Evolutionary conservation across 2,113 vertebrate species (phyloP).

Genomic region (Trinectes maculatus): DNA sequence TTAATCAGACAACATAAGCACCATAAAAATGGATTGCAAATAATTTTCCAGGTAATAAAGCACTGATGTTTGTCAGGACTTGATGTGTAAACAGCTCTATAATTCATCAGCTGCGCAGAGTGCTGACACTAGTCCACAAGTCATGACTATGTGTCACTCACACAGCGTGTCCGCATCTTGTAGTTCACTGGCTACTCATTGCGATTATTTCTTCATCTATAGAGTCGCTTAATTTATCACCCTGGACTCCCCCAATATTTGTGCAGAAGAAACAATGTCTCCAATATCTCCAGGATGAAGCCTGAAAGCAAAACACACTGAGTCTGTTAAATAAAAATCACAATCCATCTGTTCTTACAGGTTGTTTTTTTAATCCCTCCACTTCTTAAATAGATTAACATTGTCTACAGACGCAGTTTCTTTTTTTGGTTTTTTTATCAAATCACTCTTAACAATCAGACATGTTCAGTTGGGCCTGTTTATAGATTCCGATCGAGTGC

Average conservation of each 20-base stretch:
- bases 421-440: neutral
- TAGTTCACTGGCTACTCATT: constrained; percentile 56
- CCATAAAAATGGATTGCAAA: constrained; percentile 73
- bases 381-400: neutral
- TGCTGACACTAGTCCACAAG: constrained; percentile 61
- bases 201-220: constrained; percentile 59
- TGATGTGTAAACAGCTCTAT: constrained; percentile 73
- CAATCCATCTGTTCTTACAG: neutral
- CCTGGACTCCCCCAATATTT: neutral
- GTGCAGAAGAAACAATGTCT: neutral
- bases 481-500: constrained; percentile 69
- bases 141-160: constrained; percentile 60
- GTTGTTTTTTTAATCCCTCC: neutral
- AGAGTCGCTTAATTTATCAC: constrained; percentile 37
- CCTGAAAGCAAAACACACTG: neutral
- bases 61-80: constrained; percentile 72
- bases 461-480: constrained; percentile 40
- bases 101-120: constrained; percentile 67
- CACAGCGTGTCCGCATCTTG: constrained; percentile 39
- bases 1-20: constrained; percentile 76
- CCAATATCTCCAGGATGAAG: neutral
- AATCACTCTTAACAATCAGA: constrained; percentile 45
- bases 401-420: neutral
- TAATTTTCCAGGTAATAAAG: constrained; percentile 76
- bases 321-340: neutral